Conservation (phyloP, 2,113 vertebrate genomes). For the Rallus limicola region DNA sequence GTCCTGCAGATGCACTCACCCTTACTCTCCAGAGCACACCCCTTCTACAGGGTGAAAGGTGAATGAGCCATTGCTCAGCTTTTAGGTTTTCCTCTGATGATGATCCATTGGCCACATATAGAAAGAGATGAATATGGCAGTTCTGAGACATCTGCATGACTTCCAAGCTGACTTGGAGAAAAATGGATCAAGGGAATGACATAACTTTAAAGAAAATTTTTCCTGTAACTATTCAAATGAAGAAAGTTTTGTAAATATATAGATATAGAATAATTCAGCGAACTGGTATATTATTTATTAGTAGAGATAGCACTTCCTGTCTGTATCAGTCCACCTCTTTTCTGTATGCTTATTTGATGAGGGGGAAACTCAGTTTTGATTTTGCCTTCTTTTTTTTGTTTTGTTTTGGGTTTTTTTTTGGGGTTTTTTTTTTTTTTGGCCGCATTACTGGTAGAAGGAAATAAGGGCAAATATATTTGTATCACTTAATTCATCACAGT, state of each 20-base stretch:
- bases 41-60: neutral
- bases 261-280: neutral
- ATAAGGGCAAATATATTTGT: neutral
- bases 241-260: neutral
- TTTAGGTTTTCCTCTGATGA: neutral
- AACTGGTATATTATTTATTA: neutral
- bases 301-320: neutral
- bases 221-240: neutral
- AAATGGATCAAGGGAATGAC: neutral
- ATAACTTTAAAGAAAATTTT: neutral
- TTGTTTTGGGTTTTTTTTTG: too few relatives aligned
- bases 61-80: neutral
- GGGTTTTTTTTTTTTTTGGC: neutral
- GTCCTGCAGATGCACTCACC: neutral
- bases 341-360: neutral
- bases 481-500: accelerated
- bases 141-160: neutral
- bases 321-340: neutral
- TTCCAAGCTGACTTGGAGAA: neutral
- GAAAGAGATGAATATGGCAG: neutral
- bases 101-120: neutral
- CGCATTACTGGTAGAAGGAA: neutral
- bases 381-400: neutral
- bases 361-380: accelerated
- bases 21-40: neutral